Conservation (phyloP, 2,888 invertebrate genomes). For the Mechanitis messenoides region DNA sequence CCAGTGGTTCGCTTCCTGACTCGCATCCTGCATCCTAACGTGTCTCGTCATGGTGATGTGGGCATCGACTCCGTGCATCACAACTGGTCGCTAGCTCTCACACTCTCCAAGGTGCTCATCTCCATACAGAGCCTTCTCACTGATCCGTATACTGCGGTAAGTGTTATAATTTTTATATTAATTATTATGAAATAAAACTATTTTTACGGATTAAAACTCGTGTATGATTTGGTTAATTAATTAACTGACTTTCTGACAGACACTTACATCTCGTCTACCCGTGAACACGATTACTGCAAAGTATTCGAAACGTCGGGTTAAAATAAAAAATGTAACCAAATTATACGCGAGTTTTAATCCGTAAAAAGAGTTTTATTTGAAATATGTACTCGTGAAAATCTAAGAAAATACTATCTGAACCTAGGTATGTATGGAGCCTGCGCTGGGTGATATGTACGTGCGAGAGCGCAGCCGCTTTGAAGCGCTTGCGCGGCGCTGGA, state of each 20-base stretch:
- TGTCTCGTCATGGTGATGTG: conserved; percentile 95
- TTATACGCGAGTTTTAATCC: too few species aligned
- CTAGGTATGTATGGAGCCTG: conserved; percentile 93
- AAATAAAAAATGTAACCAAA: too few species aligned
- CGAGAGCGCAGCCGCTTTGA: conserved; percentile 85
- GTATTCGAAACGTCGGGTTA: too few species aligned
- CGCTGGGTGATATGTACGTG: conserved; percentile 86
- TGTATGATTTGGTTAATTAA: too few species aligned
- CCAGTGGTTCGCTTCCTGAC: conserved; percentile 95
- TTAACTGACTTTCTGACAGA: too few species aligned
- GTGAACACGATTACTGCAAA: too few species aligned
- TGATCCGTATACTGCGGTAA: conserved; percentile 90
- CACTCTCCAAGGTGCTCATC: conserved; percentile 91
- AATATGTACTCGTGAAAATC: too few species aligned
- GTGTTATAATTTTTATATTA: conserved; percentile 32
- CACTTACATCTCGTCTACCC: too few species aligned
- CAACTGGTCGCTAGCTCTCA: conserved; percentile 96
- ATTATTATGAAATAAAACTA: too few species aligned
- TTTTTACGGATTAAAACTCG: too few species aligned
- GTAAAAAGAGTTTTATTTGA: too few species aligned
- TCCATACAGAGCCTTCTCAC: conserved; percentile 92
- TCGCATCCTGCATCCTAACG: conserved; percentile 95
- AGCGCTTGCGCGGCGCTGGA: conserved; percentile 89
- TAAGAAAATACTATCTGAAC: too few species aligned
- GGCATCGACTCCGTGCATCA: conserved; percentile 96